phyloP scores from a whole-genome alignment of 92 coral and sea anemone species.

The Parazoanthus swiftii region DNA sequence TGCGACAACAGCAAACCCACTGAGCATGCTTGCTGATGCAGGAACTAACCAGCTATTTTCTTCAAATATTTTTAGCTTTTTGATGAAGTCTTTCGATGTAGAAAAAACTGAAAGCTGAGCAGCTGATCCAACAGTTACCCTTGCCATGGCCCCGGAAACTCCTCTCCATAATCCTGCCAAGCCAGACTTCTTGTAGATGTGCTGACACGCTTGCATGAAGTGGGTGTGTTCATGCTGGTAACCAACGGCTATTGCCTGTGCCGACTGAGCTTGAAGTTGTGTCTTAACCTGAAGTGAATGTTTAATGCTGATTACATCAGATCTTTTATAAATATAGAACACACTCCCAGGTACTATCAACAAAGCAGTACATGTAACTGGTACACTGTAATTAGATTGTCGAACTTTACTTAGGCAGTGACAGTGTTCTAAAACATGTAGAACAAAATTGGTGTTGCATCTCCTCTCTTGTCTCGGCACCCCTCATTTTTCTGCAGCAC shows the following conservation, averaged over 20 bases:
- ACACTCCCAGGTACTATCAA: too few species aligned
- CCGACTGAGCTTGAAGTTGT: conserved; percentile 89
- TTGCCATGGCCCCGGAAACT: conserved; percentile 78
- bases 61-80: conserved; percentile 49
- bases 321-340: too few species aligned
- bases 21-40: conserved; percentile 85
- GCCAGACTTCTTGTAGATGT: conserved; percentile 75
- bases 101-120: conserved; percentile 95
- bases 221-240: conserved; percentile 86
- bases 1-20: conserved; percentile 87
- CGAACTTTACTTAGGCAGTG: too few species aligned
- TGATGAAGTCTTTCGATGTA: conserved; percentile 71
- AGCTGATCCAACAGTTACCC: conserved; percentile 90
- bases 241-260: conserved; percentile 88
- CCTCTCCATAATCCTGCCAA: conserved; percentile 91
- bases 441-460: too few species aligned
- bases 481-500: too few species aligned
- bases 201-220: conserved; percentile 60
- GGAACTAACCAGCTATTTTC: conserved; percentile 83
- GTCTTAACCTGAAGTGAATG: conserved; percentile 71
- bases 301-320: background rate
- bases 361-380: too few species aligned
- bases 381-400: too few species aligned
- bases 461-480: too few species aligned
- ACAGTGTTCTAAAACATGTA: too few species aligned